A percentile compares a stretch with the other conserved stretches of the same genome.
Conservation (phyloP, 2,797 vertebrate species). For the Rhinatrema bivittatum region DNA sequence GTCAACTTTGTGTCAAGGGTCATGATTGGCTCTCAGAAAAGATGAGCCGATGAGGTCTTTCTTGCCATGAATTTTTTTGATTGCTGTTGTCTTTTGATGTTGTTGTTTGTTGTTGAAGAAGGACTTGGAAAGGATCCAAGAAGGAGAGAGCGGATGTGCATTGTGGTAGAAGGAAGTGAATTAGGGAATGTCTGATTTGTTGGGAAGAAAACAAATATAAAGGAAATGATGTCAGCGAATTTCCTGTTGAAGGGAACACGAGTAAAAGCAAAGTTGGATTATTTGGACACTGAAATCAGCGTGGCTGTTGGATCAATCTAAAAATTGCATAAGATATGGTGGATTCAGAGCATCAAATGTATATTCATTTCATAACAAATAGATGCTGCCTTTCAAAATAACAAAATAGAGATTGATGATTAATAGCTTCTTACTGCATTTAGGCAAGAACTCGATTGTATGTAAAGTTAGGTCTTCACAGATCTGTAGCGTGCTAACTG, state of each 20-base stretch:
- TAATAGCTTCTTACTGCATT: too few species aligned
- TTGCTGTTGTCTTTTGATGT: too few species aligned
- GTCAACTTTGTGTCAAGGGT: constrained; percentile 94
- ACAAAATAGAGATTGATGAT: too few species aligned
- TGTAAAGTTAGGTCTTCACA: too few species aligned
- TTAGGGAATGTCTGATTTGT: constrained; percentile 29
- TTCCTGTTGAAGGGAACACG: constrained; percentile 47
- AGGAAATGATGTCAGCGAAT: constrained; percentile 41
- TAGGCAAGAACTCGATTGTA: too few species aligned
- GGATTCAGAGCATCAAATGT: too few species aligned
- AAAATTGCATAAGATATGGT: background rate
- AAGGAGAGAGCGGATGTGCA: constrained; percentile 78
- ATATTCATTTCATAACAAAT: too few species aligned
- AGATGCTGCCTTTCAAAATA: too few species aligned
- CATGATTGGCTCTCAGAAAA: constrained; percentile 86
- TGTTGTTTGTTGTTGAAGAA: constrained; percentile 58
- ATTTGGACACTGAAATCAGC: constrained; percentile 51
- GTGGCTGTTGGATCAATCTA: constrained; percentile 50
- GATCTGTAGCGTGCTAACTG: too few species aligned
- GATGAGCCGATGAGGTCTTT: too few species aligned
- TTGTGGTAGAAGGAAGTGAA: constrained; percentile 67
- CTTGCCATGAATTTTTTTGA: too few species aligned
- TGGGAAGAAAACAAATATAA: constrained; percentile 24
- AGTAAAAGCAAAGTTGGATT: constrained; percentile 43
- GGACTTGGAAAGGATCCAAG: constrained; percentile 73